These are phyloP conservation scores for Osmerus eperlanus DNA, from an alignment of 2,113 vertebrate genomes.

Conservation along the genomic window DNA sequence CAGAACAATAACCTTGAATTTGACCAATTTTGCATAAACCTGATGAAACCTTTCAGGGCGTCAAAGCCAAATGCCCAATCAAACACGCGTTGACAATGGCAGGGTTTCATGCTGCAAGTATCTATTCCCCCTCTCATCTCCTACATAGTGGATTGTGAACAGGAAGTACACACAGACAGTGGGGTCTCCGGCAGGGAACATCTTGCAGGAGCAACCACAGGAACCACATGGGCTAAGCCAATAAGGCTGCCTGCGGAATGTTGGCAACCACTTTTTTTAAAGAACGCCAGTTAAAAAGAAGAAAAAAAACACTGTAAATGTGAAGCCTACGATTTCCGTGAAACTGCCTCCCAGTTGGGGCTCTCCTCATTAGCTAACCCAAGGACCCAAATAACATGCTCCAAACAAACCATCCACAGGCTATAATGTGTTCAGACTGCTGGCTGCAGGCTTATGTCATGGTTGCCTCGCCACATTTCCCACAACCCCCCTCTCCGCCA, in stretches of 20 bases:
- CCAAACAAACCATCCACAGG: constrained; percentile 52
- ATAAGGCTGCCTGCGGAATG: constrained; percentile 48
- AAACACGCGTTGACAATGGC: constrained; percentile 18
- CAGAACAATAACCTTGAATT: neutral
- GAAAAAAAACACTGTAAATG: constrained; percentile 42
- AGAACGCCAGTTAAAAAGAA: constrained; percentile 18
- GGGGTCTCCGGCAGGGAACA: constrained; percentile 35
- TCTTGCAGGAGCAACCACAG: constrained; percentile 49
- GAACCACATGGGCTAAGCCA: constrained; percentile 57
- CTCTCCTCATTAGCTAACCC: constrained; percentile 53
- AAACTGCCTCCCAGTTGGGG: constrained; percentile 45
- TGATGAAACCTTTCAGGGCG: constrained; percentile 7
- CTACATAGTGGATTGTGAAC: constrained; percentile 33
- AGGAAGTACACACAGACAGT: constrained; percentile 41
- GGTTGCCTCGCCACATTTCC: constrained; percentile 45
- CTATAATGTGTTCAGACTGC: constrained; percentile 43
- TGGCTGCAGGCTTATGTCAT: constrained; percentile 46
- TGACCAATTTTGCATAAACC: neutral
- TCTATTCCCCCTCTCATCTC: constrained; percentile 23
- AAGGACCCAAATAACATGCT: constrained; percentile 13
- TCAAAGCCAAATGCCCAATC: constrained; percentile 32
- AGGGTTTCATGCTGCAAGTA: constrained; percentile 11
- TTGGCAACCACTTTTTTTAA: constrained; percentile 48
- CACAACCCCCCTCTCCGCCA: neutral
- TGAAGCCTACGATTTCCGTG: constrained; percentile 46